phyloP scores from a whole-genome alignment of 1,140 invertebrate genomes.

The Nebria ingens region DNA sequence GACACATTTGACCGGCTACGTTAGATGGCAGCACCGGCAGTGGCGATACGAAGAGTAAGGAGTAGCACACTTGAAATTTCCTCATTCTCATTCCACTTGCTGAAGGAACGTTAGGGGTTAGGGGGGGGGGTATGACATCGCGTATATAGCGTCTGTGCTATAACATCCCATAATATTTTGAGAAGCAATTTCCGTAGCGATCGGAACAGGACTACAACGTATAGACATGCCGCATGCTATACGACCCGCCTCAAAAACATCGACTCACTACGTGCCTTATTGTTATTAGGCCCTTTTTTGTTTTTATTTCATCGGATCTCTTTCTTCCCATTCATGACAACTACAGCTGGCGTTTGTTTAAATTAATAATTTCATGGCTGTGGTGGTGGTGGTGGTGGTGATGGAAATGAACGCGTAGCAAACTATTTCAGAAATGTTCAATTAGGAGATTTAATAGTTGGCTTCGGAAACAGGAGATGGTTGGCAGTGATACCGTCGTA shows the following conservation, averaged over 20 bases:
- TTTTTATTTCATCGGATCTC: background rate
- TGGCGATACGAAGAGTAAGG: background rate
- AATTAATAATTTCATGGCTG: no score
- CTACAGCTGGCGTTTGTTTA: no score
- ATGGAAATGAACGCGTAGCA: no score
- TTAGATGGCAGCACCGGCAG: background rate
- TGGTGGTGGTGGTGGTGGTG: no score
- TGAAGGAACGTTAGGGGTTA: no score
- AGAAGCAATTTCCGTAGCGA: slow-evolving; percentile 7
- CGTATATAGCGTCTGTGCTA: background rate
- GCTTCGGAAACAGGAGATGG: background rate
- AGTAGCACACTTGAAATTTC: slow-evolving; percentile 3
- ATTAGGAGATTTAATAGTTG: slow-evolving; percentile 2
- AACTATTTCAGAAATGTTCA: slow-evolving; percentile 3
- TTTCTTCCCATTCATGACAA: background rate
- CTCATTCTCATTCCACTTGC: background rate
- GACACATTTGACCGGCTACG: slow-evolving; percentile 18
- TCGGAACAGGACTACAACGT: slow-evolving; percentile 8
- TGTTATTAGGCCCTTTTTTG: slow-evolving; percentile 6
- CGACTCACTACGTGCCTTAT: slow-evolving; percentile 5
- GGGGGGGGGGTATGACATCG: background rate
- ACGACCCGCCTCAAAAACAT: slow-evolving; percentile 6
- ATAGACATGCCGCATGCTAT: slow-evolving; percentile 8
- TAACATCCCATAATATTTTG: slow-evolving; percentile 8
- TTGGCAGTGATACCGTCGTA: background rate